Base-by-base conservation (phyloP, 2,113 vertebrate genomes). In the Myotis lucifugus region DNA sequence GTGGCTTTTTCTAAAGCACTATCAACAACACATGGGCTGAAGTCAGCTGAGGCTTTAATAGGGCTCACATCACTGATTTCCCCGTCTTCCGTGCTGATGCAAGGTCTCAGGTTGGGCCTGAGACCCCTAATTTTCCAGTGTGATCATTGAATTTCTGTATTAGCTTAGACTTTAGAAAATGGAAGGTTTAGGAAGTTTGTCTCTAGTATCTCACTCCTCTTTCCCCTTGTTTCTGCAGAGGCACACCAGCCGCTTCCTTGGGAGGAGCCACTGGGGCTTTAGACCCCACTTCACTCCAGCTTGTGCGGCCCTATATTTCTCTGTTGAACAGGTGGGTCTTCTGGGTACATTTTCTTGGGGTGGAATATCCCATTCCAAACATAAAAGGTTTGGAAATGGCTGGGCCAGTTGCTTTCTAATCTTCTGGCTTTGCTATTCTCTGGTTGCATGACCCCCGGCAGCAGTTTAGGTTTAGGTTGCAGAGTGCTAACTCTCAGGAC, bases 311-410 rank as follows among this genome's bases (percentile, higher is more conserved):
- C 25, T 69, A 2, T 37, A 12, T 27, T 52, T 52, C 29, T 61
- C 29, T 74, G 32, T 11, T 52, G n/a, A 46, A 17, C 5, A 32
- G 56, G 40, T n/a, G 23, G 17, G 25, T 25, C 48, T 50, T 69
- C 64, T 82, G 10, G 29, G 9, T 67, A 29, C 90, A 52, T 52
- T 88, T 64, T 3, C 42, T 78, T 64, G 59, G 19, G 27, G 2
- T n/a, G 10, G 25, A 27, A 70, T 19, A 61, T 64, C 42, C 3
- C 8, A 52, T 84, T 89, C 4, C 5, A 66, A 78, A 73, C 1
- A 52, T 21, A 29, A 93, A 94, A 85, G 46, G 0, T 82, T 95
- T 93, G 7, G n/a, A 86, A 94, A 94, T 13, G 32, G 61, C 6
- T 42, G 25, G 72, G 66, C 46, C 11, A 3, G 13, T 15, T 64